Conservation (phyloP, 2,888 invertebrate species). For the Elysia crispata region DNA sequence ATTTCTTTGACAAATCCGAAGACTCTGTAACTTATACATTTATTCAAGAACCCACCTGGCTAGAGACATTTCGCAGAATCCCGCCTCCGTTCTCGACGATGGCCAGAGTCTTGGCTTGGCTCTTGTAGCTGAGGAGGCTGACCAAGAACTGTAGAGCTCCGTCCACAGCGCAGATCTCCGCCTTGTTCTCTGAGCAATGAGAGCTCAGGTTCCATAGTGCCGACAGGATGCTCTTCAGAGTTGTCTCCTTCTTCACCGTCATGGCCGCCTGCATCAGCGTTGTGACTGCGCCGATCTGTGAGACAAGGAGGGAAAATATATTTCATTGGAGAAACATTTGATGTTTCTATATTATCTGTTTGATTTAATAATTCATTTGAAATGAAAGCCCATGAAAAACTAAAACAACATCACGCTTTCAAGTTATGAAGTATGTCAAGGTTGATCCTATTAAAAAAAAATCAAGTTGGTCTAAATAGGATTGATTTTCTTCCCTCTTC, state of each 20-base stretch:
- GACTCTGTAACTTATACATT: no score
- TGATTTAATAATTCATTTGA: no score
- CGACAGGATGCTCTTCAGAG: slow-evolving; percentile 94
- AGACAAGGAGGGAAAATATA: neutral
- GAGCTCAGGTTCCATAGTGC: slow-evolving; percentile 98
- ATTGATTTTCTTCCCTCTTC: no score
- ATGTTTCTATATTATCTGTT: no score
- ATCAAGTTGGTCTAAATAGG: neutral
- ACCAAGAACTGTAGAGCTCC: slow-evolving; percentile 94
- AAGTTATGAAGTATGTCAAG: neutral
- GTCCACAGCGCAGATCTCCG: slow-evolving; percentile 93
- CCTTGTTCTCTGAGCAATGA: slow-evolving; percentile 96
- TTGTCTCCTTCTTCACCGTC: slow-evolving; percentile 88
- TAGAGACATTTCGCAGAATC: slow-evolving; percentile 95
- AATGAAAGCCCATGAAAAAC: no score
- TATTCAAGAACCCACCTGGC: slow-evolving; percentile 83
- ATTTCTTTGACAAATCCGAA: no score
- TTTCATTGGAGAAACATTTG: no score
- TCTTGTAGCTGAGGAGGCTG: slow-evolving; percentile 91
- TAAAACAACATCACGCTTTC: neutral
- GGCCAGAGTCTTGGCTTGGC: slow-evolving; percentile 92
- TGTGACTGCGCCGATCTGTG: slow-evolving; percentile 85
- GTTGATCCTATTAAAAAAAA: neutral
- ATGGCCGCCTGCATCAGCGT: slow-evolving; percentile 93
- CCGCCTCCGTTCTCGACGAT: slow-evolving; percentile 97